A percentile compares a stretch with the other conserved stretches of the same genome.
phyloP scores from a whole-genome alignment of 2,888 invertebrate genomes.

The Achlya flavicornis region DNA sequence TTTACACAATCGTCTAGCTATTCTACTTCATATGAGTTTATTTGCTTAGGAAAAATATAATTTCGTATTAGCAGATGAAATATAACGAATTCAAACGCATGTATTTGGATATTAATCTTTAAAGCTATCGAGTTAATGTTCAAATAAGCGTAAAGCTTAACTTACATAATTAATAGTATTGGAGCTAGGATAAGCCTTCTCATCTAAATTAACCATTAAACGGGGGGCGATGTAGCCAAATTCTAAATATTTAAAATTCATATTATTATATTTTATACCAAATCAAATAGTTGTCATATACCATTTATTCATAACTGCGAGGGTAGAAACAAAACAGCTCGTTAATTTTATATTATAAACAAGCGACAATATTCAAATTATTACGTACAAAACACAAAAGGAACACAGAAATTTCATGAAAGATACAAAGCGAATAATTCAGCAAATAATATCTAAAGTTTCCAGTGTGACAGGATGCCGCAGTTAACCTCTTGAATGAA shows the following conservation, averaged over 20 bases:
- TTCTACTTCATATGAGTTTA: too few relatives aligned
- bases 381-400: not conserved
- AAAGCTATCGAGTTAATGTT: too few relatives aligned
- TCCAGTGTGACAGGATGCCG: conserved; percentile 11
- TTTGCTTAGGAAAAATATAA: too few relatives aligned
- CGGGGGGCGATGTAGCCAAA: not conserved
- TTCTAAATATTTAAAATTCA: not conserved
- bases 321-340: not conserved
- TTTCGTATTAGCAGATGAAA: too few relatives aligned
- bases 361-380: not conserved
- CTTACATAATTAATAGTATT: too few relatives aligned
- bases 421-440: not conserved
- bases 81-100: too few relatives aligned
- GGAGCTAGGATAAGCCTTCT: not conserved
- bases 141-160: not conserved
- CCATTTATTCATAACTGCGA: not conserved
- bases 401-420: not conserved
- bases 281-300: not conserved
- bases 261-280: not conserved
- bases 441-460: conserved; percentile 14
- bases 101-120: too few relatives aligned
- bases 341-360: not conserved
- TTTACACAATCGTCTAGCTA: too few relatives aligned
- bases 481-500: conserved; percentile 42
- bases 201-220: too few relatives aligned